A percentile compares a stretch with the other conserved stretches of the same genome.
phyloP scores from a whole-genome alignment of 2,888 invertebrate genomes.

The Himalopsyche tibetana region DNA sequence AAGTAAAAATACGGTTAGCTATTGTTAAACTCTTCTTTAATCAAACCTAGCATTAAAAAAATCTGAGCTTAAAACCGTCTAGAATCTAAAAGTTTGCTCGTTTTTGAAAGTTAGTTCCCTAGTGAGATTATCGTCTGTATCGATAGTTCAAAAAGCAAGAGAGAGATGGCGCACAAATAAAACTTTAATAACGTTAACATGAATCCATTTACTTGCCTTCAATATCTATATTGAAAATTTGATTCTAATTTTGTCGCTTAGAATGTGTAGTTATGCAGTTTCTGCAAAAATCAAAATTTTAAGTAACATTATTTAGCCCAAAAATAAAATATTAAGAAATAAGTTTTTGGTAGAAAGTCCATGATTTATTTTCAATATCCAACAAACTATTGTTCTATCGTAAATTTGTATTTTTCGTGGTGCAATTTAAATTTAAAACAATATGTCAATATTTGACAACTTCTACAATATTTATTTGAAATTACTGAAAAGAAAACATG shows the following conservation, averaged over 20 bases:
- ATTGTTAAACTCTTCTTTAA: slow-evolving; percentile 1
- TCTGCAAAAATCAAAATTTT: too few relatives aligned
- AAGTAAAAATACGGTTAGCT: not conserved
- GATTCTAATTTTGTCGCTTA: not conserved
- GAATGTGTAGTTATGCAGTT: too few relatives aligned
- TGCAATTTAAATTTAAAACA: too few relatives aligned
- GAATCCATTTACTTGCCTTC: not conserved
- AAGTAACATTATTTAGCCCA: too few relatives aligned
- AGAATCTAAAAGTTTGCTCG: not conserved
- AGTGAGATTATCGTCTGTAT: slow-evolving; percentile 56
- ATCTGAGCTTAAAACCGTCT: slow-evolving; percentile 12
- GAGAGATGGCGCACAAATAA: slow-evolving; percentile 39
- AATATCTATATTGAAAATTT: not conserved
- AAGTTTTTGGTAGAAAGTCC: too few relatives aligned
- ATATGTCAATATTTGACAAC: too few relatives aligned
- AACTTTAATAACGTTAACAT: slow-evolving; percentile 23
- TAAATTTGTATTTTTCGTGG: too few relatives aligned
- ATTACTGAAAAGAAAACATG: too few relatives aligned
- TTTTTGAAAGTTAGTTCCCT: slow-evolving; percentile 40
- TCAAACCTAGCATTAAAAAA: not conserved
- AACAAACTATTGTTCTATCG: too few relatives aligned
- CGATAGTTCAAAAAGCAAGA: slow-evolving; percentile 53
- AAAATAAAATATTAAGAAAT: too few relatives aligned
- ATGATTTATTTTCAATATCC: too few relatives aligned
- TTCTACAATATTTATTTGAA: too few relatives aligned